Evolutionary conservation across 2,888 invertebrate species (phyloP).

Genomic region (Synanthedon formicaeformis): DNA sequence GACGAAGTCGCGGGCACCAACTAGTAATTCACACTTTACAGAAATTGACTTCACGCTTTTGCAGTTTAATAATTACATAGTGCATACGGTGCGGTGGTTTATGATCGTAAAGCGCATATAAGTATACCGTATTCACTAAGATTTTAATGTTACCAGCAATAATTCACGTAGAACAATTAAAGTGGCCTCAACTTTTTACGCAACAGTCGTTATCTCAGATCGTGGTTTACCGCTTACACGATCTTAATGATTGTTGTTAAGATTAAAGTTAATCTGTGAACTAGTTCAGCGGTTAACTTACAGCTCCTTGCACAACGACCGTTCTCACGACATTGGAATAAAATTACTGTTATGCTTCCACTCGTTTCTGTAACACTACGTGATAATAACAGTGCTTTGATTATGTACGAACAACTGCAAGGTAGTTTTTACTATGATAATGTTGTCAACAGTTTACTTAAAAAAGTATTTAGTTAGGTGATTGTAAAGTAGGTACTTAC

Average conservation of each 20-base stretch:
- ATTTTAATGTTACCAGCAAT: background rate
- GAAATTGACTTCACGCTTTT: too few relatives aligned
- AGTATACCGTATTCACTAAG: background rate
- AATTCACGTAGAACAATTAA: background rate
- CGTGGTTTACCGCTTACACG: slow-evolving; percentile 35
- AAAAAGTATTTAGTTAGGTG: too few relatives aligned
- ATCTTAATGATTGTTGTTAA: slow-evolving; percentile 47
- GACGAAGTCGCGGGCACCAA: too few relatives aligned
- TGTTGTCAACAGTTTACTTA: too few relatives aligned
- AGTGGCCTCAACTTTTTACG: slow-evolving; percentile 2
- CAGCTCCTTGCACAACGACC: slow-evolving; percentile 41
- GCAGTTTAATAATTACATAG: too few relatives aligned
- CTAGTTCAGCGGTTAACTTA: slow-evolving; percentile 42
- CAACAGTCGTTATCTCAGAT: slow-evolving; percentile 22
- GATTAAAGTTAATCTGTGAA: slow-evolving; percentile 53
- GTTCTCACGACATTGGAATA: slow-evolving; percentile 64
- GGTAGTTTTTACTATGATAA: too few relatives aligned
- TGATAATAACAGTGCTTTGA: slow-evolving; percentile 20
- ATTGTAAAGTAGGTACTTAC: too few relatives aligned
- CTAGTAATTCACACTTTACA: too few relatives aligned
- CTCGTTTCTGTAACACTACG: slow-evolving; percentile 4
- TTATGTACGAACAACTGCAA: too few relatives aligned
- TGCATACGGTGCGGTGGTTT: too few relatives aligned
- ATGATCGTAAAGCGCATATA: too few relatives aligned
- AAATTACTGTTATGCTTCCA: slow-evolving; percentile 53